phyloP scores from a whole-genome alignment of 2,797 vertebrate species.

The Aselliscus stoliczkanus region DNA sequence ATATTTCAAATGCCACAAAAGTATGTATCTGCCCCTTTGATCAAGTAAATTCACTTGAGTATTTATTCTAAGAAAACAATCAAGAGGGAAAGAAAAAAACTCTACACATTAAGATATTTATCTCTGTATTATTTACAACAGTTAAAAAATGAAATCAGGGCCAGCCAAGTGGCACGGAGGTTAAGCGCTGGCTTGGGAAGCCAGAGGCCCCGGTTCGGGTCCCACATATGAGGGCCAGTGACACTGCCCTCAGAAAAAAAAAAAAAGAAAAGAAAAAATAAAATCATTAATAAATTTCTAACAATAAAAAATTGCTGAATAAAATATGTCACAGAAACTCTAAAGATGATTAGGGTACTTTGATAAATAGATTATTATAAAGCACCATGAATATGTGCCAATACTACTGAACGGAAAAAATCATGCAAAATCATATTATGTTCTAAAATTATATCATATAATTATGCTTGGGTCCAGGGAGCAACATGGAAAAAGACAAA shows the following conservation, averaged over 20 bases:
- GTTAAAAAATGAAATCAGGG: slow-evolving; percentile 20
- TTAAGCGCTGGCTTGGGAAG: too few species aligned
- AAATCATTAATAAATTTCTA: slow-evolving; percentile 32
- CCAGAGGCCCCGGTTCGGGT: too few species aligned
- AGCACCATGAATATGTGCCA: background rate
- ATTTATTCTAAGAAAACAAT: slow-evolving; percentile 1
- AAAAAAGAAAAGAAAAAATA: too few species aligned
- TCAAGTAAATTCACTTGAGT: background rate
- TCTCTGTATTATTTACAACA: background rate
- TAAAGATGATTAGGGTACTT: background rate
- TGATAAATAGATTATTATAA: background rate
- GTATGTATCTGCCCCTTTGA: background rate
- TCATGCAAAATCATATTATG: background rate
- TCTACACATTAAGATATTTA: background rate
- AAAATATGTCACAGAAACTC: slow-evolving; percentile 2
- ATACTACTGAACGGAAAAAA: background rate
- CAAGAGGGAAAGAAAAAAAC: background rate
- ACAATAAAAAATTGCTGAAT: slow-evolving; percentile 30
- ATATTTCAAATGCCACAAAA: background rate
- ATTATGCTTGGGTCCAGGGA: background rate
- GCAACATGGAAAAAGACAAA: background rate
- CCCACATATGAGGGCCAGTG: too few species aligned
- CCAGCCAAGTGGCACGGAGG: too few species aligned
- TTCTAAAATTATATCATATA: slow-evolving; percentile 13
- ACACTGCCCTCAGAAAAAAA: too few species aligned